Evolutionary conservation across 2,797 vertebrate genomes (phyloP).

Genomic region (Phalloptychus januarius): DNA sequence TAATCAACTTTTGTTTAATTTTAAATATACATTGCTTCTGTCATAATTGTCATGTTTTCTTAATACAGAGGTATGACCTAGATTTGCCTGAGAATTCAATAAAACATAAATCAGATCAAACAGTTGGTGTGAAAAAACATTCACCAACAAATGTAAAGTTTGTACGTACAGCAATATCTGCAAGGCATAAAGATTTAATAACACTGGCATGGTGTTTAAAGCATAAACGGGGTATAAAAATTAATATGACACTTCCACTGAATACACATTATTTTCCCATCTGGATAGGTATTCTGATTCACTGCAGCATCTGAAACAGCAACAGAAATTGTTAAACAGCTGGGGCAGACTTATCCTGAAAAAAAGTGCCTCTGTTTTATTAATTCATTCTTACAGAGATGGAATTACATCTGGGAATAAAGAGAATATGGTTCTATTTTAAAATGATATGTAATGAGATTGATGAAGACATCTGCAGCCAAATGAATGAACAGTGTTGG

Average conservation of each 20-base stretch:
- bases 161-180: background rate
- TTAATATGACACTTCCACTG: constrained; percentile 7
- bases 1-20: background rate
- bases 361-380: constrained; percentile 7
- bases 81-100: constrained; percentile 14
- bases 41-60: background rate
- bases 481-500: background rate
- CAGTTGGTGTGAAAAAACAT: background rate
- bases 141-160: constrained; percentile 9
- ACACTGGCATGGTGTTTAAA: constrained; percentile 15
- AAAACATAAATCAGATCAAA: constrained; percentile 27
- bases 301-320: background rate
- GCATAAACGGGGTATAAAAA: constrained; percentile 19
- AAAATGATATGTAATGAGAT: constrained; percentile 23
- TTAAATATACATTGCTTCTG: background rate
- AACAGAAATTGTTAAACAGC: constrained; percentile 20
- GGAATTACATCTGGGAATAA: background rate
- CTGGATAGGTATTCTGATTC: constrained; percentile 15
- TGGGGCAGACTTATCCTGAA: background rate
- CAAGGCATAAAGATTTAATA: constrained; percentile 2
- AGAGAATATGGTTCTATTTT: background rate
- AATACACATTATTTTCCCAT: constrained; percentile 8
- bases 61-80: background rate
- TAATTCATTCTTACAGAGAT: constrained; percentile 10
- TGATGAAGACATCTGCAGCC: background rate